Evolutionary conservation across 2,797 vertebrate species (phyloP).

Genomic region (Podarcis lilfordi): DNA sequence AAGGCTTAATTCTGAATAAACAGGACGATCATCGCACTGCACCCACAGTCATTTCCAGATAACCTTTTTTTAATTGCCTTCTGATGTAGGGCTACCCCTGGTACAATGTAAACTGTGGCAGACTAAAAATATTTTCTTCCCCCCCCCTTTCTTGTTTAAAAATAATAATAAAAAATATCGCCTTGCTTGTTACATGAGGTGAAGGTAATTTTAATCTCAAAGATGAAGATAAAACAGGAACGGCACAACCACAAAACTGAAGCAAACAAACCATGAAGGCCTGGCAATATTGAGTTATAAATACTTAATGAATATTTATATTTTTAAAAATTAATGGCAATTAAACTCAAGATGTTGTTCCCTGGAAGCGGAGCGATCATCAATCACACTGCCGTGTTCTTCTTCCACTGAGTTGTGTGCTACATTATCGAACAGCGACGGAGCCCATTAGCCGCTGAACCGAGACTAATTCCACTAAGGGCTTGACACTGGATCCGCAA

Average conservation of each 20-base stretch:
- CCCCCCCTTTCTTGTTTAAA: too few species aligned
- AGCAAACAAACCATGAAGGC: constrained; percentile 46
- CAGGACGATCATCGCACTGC: background rate
- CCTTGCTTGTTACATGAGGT: background rate
- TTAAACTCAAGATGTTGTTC: constrained; percentile 31
- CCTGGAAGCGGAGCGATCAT: constrained; percentile 34
- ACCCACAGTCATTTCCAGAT: background rate
- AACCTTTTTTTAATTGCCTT: background rate
- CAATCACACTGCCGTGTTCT: background rate
- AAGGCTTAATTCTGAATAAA: background rate
- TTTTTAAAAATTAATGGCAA: constrained; percentile 11
- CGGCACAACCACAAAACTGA: constrained; percentile 3
- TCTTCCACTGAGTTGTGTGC: background rate
- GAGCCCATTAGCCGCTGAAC: constrained; percentile 32
- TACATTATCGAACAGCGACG: background rate
- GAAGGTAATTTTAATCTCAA: background rate
- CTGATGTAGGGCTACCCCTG: background rate
- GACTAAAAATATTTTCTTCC: background rate
- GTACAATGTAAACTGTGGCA: too few species aligned
- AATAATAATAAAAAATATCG: background rate
- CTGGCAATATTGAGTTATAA: background rate
- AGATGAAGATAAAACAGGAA: constrained; percentile 11
- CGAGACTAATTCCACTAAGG: constrained; percentile 20
- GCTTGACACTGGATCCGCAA: background rate
- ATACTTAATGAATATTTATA: constrained; percentile 22